A percentile compares a stretch with the other conserved stretches of the same genome.
Conservation (phyloP, 2,888 invertebrate genomes). For the Eubasilissa splendida region DNA sequence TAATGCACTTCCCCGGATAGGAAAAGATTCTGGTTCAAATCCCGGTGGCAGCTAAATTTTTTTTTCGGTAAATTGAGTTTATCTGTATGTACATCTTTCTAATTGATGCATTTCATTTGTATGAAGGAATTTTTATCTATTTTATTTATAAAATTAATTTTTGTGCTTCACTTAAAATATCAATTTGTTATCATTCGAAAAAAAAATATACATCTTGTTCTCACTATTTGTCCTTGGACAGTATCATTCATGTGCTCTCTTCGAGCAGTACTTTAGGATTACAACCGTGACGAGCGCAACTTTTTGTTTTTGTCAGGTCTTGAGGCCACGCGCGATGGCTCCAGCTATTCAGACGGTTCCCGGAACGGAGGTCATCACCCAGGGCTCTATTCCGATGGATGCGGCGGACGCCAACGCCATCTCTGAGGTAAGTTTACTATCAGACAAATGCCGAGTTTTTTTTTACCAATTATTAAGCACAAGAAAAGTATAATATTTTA, state of each 20-base stretch:
- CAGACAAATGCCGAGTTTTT: not conserved
- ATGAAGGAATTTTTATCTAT: too few species aligned
- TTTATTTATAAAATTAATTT: not conserved
- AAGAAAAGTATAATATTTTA: not conserved
- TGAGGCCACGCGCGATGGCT: constrained; percentile 66
- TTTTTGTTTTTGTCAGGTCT: constrained; percentile 63
- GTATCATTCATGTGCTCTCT: not conserved
- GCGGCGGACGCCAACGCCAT: constrained; percentile 98
- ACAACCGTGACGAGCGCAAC: not conserved
- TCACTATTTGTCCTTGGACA: not conserved
- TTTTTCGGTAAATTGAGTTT: too few species aligned
- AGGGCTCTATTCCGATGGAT: constrained; percentile 82
- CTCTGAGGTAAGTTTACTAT: constrained; percentile 78
- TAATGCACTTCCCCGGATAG: too few species aligned
- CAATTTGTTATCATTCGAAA: not conserved
- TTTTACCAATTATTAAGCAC: not conserved
- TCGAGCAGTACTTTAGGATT: not conserved
- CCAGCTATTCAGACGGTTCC: constrained; percentile 50
- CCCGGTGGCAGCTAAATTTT: too few species aligned
- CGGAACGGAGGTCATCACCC: constrained; percentile 64
- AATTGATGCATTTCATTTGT: too few species aligned
- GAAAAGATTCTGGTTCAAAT: too few species aligned
- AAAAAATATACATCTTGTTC: not conserved
- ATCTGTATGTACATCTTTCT: too few species aligned
- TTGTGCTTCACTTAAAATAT: not conserved